Conservation (phyloP, 2,113 vertebrate species). For the Brachyistius frenatus region DNA sequence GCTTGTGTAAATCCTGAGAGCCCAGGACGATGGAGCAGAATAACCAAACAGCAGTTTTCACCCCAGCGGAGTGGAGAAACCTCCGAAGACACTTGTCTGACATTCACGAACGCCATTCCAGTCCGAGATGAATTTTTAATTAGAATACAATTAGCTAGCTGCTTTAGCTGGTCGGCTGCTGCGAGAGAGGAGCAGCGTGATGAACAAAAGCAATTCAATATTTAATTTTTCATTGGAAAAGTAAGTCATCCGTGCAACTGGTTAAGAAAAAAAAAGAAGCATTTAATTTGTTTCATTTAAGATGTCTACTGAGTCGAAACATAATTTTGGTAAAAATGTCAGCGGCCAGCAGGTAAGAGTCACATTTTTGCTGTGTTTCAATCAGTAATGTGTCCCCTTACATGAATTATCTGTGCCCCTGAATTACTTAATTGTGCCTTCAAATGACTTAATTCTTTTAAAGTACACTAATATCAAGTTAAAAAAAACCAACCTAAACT, state of each 20-base stretch:
- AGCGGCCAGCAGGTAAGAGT: conserved; percentile 2
- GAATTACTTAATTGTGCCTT: too few species aligned
- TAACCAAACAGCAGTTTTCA: conserved; percentile 71
- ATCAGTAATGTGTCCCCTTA: background rate
- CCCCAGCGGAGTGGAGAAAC: conserved; percentile 55
- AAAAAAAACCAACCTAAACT: too few species aligned
- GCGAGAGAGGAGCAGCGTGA: conserved; percentile 39
- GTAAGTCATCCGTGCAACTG: conserved; percentile 54
- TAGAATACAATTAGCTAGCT: conserved; percentile 79
- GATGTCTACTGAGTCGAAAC: conserved; percentile 45
- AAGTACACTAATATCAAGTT: too few species aligned
- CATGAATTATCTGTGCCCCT: background rate
- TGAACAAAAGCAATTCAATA: conserved; percentile 55
- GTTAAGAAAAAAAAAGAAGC: conserved; percentile 25
- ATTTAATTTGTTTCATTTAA: conserved; percentile 64
- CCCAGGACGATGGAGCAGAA: conserved; percentile 65
- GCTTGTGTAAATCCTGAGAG: conserved; percentile 60
- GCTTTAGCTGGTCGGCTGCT: conserved; percentile 35
- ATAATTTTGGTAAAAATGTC: conserved; percentile 45
- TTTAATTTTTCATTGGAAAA: conserved; percentile 63
- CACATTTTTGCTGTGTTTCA: background rate
- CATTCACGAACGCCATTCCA: conserved; percentile 74
- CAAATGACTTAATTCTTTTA: too few species aligned
- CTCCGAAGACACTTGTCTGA: conserved; percentile 80
- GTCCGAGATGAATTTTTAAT: conserved; percentile 83